Evolutionary conservation across 2,888 invertebrate genomes (phyloP).

Genomic region (Allolobophora icterica): DNA sequence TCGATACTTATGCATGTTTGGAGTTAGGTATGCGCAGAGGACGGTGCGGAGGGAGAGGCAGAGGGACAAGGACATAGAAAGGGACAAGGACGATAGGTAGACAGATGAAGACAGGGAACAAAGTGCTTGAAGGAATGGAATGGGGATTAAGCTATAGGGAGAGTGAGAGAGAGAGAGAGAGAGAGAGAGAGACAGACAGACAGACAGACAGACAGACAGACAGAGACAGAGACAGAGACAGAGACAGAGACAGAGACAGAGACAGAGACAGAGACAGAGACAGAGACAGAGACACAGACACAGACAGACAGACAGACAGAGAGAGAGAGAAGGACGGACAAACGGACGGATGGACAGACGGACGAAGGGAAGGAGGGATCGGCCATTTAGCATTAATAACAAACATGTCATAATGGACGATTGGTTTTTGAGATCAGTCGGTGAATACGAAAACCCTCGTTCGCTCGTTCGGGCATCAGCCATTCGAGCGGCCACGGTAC

Average conservation of each 20-base stretch:
- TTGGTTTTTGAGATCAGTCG: neutral
- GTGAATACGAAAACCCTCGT: neutral
- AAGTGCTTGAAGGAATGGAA: neutral
- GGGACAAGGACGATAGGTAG: neutral
- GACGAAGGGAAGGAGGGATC: no score
- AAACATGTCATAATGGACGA: conserved; percentile 17
- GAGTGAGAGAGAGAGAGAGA: neutral
- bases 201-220: no score
- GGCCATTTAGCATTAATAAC: neutral
- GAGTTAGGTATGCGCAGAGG: no score
- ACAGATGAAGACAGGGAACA: no score
- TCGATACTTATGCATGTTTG: no score
- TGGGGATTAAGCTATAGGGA: neutral
- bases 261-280: no score
- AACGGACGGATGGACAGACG: no score
- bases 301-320: neutral
- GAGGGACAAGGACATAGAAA: neutral
- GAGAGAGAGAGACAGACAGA: no score
- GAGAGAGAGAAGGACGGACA: neutral
- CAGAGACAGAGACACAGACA: no score
- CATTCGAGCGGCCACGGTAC: neutral
- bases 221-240: no score
- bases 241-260: no score
- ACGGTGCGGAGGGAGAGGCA: no score
- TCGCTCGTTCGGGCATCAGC: neutral